Percentiles rank a stretch among this genome's conserved stretches.
Conservation (phyloP, 2,113 vertebrate genomes). For the Rhea americana region DNA sequence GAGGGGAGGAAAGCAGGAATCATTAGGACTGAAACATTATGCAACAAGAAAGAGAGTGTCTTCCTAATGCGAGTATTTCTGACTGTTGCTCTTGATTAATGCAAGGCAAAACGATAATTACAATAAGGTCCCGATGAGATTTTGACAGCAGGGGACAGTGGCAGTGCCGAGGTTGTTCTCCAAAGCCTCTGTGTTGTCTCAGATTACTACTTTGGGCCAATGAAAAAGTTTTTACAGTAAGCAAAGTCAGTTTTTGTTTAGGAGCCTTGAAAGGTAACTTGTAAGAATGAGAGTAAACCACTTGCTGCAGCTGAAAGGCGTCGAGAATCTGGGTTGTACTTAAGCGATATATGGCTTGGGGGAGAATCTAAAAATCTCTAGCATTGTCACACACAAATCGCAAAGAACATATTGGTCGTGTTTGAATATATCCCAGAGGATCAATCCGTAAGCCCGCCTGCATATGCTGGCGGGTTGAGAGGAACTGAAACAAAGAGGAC, state of each 20-base stretch:
- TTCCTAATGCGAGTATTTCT: not conserved
- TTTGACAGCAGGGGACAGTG: not conserved
- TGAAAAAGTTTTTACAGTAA: not conserved
- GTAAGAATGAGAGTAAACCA: not conserved
- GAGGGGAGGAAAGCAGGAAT: not conserved
- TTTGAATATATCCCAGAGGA: constrained; percentile 20
- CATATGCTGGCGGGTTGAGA: constrained; percentile 23
- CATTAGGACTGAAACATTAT: not conserved
- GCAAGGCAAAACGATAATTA: not conserved
- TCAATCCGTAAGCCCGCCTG: not conserved
- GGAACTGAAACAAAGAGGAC: constrained; percentile 31
- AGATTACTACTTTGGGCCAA: not conserved
- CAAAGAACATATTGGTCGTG: not conserved
- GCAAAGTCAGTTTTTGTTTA: not conserved
- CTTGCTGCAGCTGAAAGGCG: constrained; percentile 15
- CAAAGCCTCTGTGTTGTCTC: not conserved
- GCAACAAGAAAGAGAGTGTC: not conserved
- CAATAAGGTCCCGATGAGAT: not conserved
- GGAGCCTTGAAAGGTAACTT: constrained; percentile 10
- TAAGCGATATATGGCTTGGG: not conserved
- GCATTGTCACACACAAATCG: not conserved
- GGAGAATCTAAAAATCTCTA: constrained; percentile 1
- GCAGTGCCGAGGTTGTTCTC: not conserved
- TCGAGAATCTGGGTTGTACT: not conserved
- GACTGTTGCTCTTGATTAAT: not conserved